These are phyloP conservation scores for Cryptus viduatorius DNA, from an alignment of 2,888 invertebrate genomes.

Conservation along the genomic window DNA sequence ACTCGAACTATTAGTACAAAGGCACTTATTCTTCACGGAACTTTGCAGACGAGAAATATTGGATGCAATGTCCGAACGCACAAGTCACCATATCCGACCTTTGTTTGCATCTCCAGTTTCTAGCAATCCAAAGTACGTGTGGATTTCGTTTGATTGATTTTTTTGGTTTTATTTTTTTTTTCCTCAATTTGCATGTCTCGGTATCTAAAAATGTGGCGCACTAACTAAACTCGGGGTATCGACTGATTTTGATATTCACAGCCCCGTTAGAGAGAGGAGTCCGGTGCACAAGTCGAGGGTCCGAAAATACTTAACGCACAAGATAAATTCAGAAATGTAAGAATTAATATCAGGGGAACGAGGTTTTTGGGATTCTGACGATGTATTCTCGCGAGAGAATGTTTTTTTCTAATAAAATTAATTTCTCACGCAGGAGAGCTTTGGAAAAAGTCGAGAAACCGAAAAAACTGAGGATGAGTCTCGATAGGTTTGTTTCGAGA, in stretches of 20 bases:
- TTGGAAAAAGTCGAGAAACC: slow-evolving; percentile 79
- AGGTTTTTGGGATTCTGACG: slow-evolving; percentile 35
- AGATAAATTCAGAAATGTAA: slow-evolving; percentile 77
- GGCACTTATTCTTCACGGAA: slow-evolving; percentile 22
- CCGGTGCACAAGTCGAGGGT: slow-evolving; percentile 75
- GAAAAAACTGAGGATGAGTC: slow-evolving; percentile 81
- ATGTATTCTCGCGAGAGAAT: slow-evolving; percentile 4
- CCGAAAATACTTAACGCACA: slow-evolving; percentile 76
- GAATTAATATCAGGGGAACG: slow-evolving; percentile 61
- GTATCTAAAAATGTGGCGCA: slow-evolving; percentile 42
- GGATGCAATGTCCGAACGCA: slow-evolving; percentile 87
- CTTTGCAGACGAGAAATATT: slow-evolving; percentile 88
- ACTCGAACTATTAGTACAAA: slow-evolving; percentile 10
- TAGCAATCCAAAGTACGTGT: slow-evolving; percentile 87
- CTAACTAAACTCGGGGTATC: slow-evolving; percentile 52
- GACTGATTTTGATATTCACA: slow-evolving; percentile 65
- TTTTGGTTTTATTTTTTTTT: slow-evolving; percentile 58
- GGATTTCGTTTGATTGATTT: slow-evolving; percentile 46
- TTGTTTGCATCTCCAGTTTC: slow-evolving; percentile 85
- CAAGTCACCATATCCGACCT: slow-evolving; percentile 86
- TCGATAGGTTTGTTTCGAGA: slow-evolving; percentile 80
- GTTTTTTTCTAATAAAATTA: slow-evolving; percentile 5
- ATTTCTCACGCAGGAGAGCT: slow-evolving; percentile 71
- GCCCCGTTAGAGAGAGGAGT: slow-evolving; percentile 76
- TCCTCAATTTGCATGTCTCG: background rate